Conservation (phyloP, 2,888 invertebrate genomes). For the Noctua comes region DNA sequence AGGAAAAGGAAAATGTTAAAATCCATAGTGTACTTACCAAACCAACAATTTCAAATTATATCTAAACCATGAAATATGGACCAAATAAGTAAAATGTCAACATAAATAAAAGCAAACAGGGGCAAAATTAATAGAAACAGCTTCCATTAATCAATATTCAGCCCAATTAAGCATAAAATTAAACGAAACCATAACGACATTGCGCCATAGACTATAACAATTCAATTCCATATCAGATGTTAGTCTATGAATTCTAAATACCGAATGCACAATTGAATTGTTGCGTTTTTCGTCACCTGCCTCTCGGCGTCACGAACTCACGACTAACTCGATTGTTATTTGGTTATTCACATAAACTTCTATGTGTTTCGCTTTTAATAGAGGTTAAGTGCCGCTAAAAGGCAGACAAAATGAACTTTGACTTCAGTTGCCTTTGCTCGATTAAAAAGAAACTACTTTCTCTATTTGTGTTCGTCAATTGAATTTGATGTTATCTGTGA, state of each 20-base stretch:
- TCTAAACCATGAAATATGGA: constrained; percentile 32
- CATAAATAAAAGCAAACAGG: constrained; percentile 36
- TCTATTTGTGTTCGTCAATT: constrained; percentile 31
- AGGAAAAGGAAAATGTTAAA: not conserved
- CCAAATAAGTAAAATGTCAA: constrained; percentile 29
- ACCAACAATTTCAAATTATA: constrained; percentile 12
- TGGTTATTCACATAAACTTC: constrained; percentile 70
- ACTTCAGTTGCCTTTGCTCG: constrained; percentile 46
- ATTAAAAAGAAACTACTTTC: constrained; percentile 55
- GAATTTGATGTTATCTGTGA: not conserved
- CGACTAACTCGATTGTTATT: constrained; percentile 73
- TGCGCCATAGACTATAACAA: constrained; percentile 61
- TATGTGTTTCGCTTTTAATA: constrained; percentile 70
- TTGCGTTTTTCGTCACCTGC: constrained; percentile 79
- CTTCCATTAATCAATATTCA: constrained; percentile 49
- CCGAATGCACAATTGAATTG: constrained; percentile 75
- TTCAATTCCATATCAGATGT: constrained; percentile 68
- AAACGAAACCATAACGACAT: constrained; percentile 56
- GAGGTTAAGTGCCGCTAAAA: constrained; percentile 71
- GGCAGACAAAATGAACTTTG: constrained; percentile 65
- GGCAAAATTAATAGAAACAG: constrained; percentile 33
- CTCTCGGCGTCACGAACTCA: constrained; percentile 73
- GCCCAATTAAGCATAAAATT: constrained; percentile 53
- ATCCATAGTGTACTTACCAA: not conserved
- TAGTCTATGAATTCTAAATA: constrained; percentile 67